phyloP scores from a whole-genome alignment of 2,113 vertebrate genomes.

The Pontoporia blainvillei region DNA sequence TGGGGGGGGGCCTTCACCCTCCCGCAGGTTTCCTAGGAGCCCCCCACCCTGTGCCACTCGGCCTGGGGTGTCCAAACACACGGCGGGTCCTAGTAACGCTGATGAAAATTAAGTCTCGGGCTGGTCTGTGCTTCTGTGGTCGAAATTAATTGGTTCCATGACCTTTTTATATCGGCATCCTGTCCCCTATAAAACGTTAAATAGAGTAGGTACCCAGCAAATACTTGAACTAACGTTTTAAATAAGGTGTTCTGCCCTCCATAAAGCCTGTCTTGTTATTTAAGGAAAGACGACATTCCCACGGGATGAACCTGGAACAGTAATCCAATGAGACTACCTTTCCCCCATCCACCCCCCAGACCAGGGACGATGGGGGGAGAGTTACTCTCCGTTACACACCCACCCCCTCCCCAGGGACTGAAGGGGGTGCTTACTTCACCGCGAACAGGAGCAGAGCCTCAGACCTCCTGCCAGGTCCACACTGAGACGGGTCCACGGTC shows the following conservation, averaged over 20 bases:
- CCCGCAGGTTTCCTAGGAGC: not conserved
- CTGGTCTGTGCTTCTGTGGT: not conserved
- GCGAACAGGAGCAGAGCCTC: not conserved
- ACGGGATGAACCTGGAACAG: not conserved
- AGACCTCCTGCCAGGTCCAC: not conserved
- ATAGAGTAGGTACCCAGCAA: not conserved
- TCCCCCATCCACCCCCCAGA: not conserved
- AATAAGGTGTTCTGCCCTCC: not conserved
- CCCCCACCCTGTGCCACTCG: accelerated
- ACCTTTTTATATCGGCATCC: not conserved
- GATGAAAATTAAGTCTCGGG: not conserved
- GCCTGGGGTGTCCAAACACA: not conserved
- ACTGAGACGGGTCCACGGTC: accelerated
- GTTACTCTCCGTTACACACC: not conserved
- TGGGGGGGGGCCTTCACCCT: not conserved
- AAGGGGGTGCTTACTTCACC: not conserved
- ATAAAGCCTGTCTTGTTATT: not conserved
- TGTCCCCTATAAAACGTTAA: not conserved
- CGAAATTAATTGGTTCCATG: not conserved
- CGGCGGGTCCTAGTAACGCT: not conserved
- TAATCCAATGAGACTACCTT: not conserved
- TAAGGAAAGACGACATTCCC: not conserved
- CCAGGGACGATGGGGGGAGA: not conserved
- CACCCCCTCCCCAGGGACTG: not conserved
- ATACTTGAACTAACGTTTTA: not conserved